Percentiles rank a stretch among this genome's conserved stretches.
These are phyloP conservation scores for Papilio glaucus DNA, from an alignment of 1,140 invertebrate species.

Conservation along the genomic window DNA sequence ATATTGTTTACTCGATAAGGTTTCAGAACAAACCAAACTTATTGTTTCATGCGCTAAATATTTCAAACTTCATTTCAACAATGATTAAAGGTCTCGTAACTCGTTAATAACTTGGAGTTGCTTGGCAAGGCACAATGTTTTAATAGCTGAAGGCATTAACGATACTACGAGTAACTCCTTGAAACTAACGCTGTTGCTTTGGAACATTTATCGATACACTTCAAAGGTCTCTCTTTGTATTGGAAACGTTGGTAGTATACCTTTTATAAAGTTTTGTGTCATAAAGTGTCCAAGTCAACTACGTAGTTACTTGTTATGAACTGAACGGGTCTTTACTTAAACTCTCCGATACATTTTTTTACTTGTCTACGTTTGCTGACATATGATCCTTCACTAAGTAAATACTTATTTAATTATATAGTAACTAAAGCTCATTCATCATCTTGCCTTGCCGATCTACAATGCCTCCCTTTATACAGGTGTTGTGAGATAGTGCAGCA, in stretches of 20 bases:
- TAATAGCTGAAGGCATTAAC: background rate
- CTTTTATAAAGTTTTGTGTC: background rate
- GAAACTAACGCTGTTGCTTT: conserved; percentile 1
- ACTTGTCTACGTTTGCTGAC: no score
- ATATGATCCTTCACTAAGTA: no score
- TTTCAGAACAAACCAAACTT: background rate
- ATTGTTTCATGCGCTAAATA: background rate
- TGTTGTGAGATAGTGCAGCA: no score
- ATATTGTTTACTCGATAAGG: no score
- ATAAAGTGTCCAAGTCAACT: background rate
- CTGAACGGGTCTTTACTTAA: no score
- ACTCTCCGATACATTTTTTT: no score
- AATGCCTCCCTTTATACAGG: no score
- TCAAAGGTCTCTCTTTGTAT: background rate
- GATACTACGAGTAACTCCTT: background rate
- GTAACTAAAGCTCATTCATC: no score
- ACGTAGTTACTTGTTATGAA: no score
- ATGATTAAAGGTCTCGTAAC: background rate
- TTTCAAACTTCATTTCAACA: background rate
- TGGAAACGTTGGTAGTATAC: background rate
- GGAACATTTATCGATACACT: background rate
- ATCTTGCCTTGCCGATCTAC: no score
- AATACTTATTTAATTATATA: no score
- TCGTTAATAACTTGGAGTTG: background rate
- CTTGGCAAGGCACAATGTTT: background rate